Conservation (phyloP, 2,797 vertebrate genomes). For the Xenops minutus region DNA sequence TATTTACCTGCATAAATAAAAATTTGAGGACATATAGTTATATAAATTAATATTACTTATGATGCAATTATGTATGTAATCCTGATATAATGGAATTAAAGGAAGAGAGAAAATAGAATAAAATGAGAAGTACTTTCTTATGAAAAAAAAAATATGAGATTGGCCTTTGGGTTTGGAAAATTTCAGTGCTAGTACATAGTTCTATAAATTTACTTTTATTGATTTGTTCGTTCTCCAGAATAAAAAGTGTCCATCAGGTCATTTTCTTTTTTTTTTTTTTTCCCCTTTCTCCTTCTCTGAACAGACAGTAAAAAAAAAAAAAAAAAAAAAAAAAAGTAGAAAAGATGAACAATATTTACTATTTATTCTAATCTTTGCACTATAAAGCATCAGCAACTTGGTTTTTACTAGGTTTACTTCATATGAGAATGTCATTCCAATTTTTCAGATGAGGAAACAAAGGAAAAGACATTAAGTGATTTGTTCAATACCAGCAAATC, state of each 20-base stretch:
- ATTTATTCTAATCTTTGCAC: background rate
- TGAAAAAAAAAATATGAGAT: background rate
- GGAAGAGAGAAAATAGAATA: background rate
- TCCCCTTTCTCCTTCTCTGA: background rate
- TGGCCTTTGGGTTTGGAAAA: background rate
- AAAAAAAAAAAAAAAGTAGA: too few relatives aligned
- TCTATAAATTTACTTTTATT: background rate
- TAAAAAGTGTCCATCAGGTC: background rate
- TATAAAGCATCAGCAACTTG: background rate
- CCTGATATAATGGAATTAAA: background rate
- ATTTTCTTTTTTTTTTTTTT: background rate
- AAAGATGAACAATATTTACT: background rate
- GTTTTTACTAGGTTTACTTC: background rate
- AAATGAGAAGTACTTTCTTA: background rate
- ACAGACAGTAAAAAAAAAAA: background rate
- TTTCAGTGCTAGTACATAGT: background rate
- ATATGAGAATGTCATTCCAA: background rate
- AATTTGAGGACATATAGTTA: rapidly evolving
- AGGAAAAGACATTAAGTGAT: background rate
- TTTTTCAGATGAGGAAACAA: background rate
- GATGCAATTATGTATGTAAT: background rate
- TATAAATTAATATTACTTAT: background rate
- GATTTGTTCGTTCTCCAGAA: background rate
- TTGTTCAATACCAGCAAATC: background rate
- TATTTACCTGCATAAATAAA: background rate